A percentile compares a stretch with the other conserved stretches of the same genome.
phyloP scores from a whole-genome alignment of 2,888 invertebrate species.

The Drosophila trichaetosa region DNA sequence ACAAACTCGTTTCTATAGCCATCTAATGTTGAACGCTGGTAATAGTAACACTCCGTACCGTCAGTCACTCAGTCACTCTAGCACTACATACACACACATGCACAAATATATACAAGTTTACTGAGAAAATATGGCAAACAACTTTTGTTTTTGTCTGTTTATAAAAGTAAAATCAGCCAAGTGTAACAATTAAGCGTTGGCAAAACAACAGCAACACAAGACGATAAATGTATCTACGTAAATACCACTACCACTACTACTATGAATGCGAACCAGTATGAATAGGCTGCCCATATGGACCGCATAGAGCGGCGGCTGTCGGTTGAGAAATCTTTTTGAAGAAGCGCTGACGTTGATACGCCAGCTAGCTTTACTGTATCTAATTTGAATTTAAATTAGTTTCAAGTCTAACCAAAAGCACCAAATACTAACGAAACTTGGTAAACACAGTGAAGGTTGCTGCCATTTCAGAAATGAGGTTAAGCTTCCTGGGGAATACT shows the following conservation, averaged over 20 bases:
- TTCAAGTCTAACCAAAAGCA: constrained; percentile 45
- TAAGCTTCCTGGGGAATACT: constrained; percentile 24
- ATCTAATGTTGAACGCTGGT: constrained; percentile 56
- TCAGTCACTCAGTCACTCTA: constrained; percentile 47
- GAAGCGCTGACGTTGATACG: constrained; percentile 69
- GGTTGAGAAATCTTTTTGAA: constrained; percentile 69
- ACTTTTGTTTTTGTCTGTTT: constrained; percentile 75
- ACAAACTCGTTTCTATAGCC: constrained; percentile 70
- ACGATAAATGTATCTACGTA: constrained; percentile 15
- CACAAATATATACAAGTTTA: constrained; percentile 18
- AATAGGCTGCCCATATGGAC: constrained; percentile 65
- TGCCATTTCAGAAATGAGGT: constrained; percentile 32
- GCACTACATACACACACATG: constrained; percentile 1
- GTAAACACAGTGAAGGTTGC: constrained; percentile 33
- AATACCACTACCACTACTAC: background rate
- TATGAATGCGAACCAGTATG: constrained; percentile 48
- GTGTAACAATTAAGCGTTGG: constrained; percentile 80
- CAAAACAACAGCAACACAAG: constrained; percentile 55
- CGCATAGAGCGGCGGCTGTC: constrained; percentile 33
- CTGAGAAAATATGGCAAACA: constrained; percentile 75
- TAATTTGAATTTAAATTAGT: constrained; percentile 78
- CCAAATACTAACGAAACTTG: constrained; percentile 21
- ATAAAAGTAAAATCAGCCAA: constrained; percentile 80
- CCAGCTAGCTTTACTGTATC: constrained; percentile 72
- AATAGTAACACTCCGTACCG: constrained; percentile 43